Evolutionary conservation across 2,888 invertebrate genomes (phyloP), one percentile per base, ranked within the genome.

Genomic region (Chrysomela aeneicollis): DNA sequence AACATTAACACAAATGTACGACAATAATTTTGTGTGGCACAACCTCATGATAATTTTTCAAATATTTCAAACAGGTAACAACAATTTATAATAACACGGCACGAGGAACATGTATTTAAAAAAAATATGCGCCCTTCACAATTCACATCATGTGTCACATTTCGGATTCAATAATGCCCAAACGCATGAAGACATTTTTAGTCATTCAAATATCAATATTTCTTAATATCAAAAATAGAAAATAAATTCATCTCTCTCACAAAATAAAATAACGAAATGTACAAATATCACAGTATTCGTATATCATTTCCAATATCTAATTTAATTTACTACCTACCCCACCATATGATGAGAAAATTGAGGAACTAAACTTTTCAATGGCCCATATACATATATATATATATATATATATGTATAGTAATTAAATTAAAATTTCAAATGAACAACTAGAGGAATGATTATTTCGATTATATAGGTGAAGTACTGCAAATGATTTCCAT

Each of bases 211-310:
- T 68, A 60, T 66, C 66, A 60, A 63, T 68, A 64, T 64, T 67
- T 71, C 60, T 69, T 69, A 68, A 72, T 77, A 77, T 77, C 77
- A 77, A 77, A 77, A 77, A 76, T 77, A 77, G 72, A 76, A 70
- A 64, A 63, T 70, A 68, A 70, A 68, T 70, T 72, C 72, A 76
- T 70, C 63, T 73, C 68, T 72, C 71, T 73, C 71, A 70, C 70
- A 73, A 72, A 74, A 73, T 71, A 74, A 75, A 75, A 73, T 69
- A 77, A 78, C 76, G 74, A 74, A 76, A 77, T 76, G 75, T 78
- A 76, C 76, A 79, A 79, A 80, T 81, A 81, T 81, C 81, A 81
- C 81, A 81, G 81, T 78, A 78, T 77, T 74, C 76, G 73, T 73
- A 74, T 74, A 70, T 75, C 74, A 71, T 74, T 67, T 66, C 65